Evolutionary conservation across 1,140 invertebrate genomes (phyloP).

Genomic region (Megalopta genalis): DNA sequence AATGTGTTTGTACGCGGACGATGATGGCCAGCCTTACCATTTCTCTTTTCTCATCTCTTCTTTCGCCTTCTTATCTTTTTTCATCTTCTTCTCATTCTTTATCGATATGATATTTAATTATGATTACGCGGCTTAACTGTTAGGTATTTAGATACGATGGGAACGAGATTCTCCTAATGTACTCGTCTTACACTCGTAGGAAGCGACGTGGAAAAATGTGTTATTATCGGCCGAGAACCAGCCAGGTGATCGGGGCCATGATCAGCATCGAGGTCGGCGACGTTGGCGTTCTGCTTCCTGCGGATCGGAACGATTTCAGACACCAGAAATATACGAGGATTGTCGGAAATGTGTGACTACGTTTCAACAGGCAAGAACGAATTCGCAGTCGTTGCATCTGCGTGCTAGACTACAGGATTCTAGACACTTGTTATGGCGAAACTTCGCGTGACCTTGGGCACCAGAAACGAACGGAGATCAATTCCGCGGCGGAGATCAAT

Average conservation of each 20-base stretch:
- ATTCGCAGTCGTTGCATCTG: no score
- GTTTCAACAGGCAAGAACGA: no score
- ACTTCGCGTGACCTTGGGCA: no score
- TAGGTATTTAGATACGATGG: conserved; percentile 55
- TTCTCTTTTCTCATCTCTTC: not conserved
- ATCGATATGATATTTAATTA: conserved; percentile 56
- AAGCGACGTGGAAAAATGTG: conserved; percentile 53
- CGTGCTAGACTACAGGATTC: no score
- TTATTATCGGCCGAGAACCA: conserved; percentile 61
- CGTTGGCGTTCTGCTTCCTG: conserved; percentile 15
- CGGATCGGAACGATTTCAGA: no score
- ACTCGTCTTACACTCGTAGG: conserved; percentile 47
- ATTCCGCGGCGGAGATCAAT: no score
- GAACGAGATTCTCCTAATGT: conserved; percentile 50
- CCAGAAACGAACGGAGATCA: no score
- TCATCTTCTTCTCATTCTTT: not conserved
- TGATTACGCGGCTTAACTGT: conserved; percentile 55
- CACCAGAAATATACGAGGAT: no score
- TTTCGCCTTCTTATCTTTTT: no score
- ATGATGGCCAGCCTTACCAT: conserved; percentile 39
- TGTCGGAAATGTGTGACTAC: no score
- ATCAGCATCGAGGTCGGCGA: conserved; percentile 48
- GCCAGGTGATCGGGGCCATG: conserved; percentile 35
- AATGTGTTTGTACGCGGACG: conserved; percentile 25
- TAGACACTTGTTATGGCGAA: no score